phyloP scores from a whole-genome alignment of 2,888 invertebrate genomes.

The Oeneis ivallda region DNA sequence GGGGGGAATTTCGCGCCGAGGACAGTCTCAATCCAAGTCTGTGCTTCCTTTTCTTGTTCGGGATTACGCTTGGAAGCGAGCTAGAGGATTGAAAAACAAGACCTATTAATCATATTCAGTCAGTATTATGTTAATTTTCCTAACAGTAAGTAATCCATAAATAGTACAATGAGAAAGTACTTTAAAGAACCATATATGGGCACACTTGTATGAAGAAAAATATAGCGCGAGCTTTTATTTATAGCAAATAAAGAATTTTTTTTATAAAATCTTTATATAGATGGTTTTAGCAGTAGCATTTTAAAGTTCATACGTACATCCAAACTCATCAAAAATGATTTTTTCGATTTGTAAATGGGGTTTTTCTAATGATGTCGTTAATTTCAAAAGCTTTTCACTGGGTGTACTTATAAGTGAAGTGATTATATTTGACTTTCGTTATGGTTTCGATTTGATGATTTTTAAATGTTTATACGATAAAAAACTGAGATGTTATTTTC shows the following conservation, averaged over 20 bases:
- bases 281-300: no score
- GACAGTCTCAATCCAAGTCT: conserved; percentile 95
- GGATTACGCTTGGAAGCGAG: conserved; percentile 91
- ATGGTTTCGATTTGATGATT: not conserved
- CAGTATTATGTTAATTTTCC: not conserved
- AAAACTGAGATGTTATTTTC: not conserved
- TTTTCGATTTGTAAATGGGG: not conserved
- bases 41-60: conserved; percentile 92
- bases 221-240: conserved; percentile 4
- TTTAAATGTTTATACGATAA: not conserved
- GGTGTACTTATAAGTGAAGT: not conserved
- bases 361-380: not conserved
- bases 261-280: not conserved
- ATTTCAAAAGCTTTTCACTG: not conserved
- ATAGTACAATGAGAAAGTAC: not conserved
- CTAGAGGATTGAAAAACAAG: conserved; percentile 64
- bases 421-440: not conserved
- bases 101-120: not conserved
- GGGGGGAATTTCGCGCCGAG: conserved; percentile 94
- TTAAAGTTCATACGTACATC: no score
- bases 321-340: not conserved
- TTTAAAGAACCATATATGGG: not conserved
- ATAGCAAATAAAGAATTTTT: not conserved
- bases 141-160: not conserved
- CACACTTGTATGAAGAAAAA: not conserved